Conservation (phyloP, 2,797 vertebrate genomes). For the Botia kubotai region DNA sequence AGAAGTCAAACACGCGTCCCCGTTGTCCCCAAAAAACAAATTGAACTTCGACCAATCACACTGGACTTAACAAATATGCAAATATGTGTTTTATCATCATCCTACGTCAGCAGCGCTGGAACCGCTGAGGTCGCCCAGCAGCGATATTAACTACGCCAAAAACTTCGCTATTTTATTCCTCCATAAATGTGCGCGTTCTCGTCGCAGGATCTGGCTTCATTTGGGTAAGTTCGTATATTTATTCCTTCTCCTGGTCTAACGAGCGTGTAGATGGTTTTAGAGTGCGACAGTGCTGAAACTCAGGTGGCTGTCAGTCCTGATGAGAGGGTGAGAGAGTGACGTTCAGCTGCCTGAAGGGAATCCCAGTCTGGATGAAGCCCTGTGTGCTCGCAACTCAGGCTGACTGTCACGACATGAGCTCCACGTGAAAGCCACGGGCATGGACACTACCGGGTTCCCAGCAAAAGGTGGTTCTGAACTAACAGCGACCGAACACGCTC, state of each 20-base stretch:
- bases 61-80: conserved; percentile 75
- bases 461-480: conserved; percentile 77
- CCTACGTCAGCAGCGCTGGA: conserved; percentile 79
- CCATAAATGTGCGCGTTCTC: conserved; percentile 52
- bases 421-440: conserved; percentile 41
- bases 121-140: conserved; percentile 78
- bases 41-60: conserved; percentile 74
- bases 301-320: conserved; percentile 55
- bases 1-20: too few species aligned
- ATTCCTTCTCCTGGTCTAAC: neutral
- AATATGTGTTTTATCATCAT: conserved; percentile 74
- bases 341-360: conserved; percentile 59
- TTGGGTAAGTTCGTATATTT: conserved; percentile 71
- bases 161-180: conserved; percentile 75
- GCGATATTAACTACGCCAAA: conserved; percentile 75
- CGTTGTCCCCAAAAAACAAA: conserved; percentile 28
- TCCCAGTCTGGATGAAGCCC: conserved; percentile 46
- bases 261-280: conserved; percentile 25
- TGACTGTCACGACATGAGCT: conserved; percentile 31
- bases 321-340: conserved; percentile 50
- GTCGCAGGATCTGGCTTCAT: conserved; percentile 47
- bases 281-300: conserved; percentile 49
- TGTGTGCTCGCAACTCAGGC: neutral
- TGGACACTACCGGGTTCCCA: conserved; percentile 40
- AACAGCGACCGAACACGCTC: conserved; percentile 73